Percentiles rank a stretch among this genome's conserved stretches.
Conservation (phyloP, 1,140 invertebrate species). For the Gryon sp. region DNA sequence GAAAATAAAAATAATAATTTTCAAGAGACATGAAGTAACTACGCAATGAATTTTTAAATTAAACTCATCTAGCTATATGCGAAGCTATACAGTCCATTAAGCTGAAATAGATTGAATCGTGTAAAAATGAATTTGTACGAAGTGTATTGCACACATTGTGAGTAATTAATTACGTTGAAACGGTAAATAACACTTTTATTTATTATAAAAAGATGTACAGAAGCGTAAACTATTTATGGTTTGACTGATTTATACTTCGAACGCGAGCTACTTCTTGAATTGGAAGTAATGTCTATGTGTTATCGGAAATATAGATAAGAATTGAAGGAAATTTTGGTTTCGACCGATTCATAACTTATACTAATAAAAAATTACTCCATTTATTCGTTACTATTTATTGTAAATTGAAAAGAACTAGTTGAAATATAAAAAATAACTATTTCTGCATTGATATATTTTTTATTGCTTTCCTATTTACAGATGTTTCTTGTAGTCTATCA, state of each 20-base stretch:
- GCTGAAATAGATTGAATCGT: slow-evolving; percentile 6
- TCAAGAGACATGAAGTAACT: neutral
- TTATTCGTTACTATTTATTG: too few relatives aligned
- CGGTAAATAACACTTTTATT: slow-evolving; percentile 20
- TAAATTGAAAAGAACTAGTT: too few relatives aligned
- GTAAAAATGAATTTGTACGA: slow-evolving; percentile 14
- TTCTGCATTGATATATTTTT: too few relatives aligned
- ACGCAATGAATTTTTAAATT: slow-evolving; percentile 10
- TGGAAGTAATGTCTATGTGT: neutral
- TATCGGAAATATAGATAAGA: too few relatives aligned
- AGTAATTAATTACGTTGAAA: slow-evolving; percentile 8
- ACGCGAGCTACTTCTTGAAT: neutral
- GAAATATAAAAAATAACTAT: too few relatives aligned
- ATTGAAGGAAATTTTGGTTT: too few relatives aligned
- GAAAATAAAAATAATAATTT: slow-evolving; percentile 1
- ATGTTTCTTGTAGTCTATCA: neutral
- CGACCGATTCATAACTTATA: too few relatives aligned
- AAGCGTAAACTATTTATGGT: slow-evolving; percentile 12
- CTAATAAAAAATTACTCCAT: too few relatives aligned
- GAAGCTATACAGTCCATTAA: slow-evolving; percentile 10
- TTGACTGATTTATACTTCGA: slow-evolving; percentile 6
- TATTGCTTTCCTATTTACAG: too few relatives aligned
- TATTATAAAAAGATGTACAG: slow-evolving; percentile 21
- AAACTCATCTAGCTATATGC: slow-evolving; percentile 7
- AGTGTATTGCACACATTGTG: slow-evolving; percentile 11